Evolutionary conservation across 2,113 vertebrate species (phyloP), one percentile per base, ranked within the genome.

Genomic region (Carassius gibelio): DNA sequence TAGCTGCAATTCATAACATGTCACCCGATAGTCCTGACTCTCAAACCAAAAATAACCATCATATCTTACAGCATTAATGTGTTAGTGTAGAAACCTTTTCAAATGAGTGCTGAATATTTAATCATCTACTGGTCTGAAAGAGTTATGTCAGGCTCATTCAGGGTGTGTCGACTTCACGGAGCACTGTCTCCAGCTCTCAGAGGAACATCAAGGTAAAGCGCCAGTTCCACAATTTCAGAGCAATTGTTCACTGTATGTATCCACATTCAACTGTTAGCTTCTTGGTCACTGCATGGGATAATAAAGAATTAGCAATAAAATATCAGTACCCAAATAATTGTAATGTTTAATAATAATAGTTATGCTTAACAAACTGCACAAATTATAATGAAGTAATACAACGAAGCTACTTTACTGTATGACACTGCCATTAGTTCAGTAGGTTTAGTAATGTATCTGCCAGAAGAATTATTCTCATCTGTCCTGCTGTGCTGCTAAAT

Each of bases 11-110:
- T 77, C 17, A 36, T 26, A 79, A 79, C 13, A n/a, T n/a, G 61
- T 55, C 80, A 87, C 57, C 71, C 17, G 86, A 87, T 87, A 19
- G 45, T 45, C 74, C 42, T 69, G n/a, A 23, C 3, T 57, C 64
- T n/a, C 77, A 34, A 21, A 5, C 50, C 50, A 48, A 15, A 84
- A 59, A 78, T 76, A 87, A 69, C 77, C 66, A 50, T 76, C 9
- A 52, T 81, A 76, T 10, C 77, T 75, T 17, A 80, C 76, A 9
- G n/a, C 82, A 84, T 87, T 45, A 87, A 84, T 69, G 77, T 87
- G 84, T 87, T 48, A 81, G 50, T 8, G 8, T 21, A 66, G 36
- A 75, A 61, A 38, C 23, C 30, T 72, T 84, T 81, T 84, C 61
- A 84, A 26, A 55, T 21, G 34, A 45, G 50, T 76, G 50, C 59